Conservation (phyloP, 2,113 vertebrate species). For the Aegypius monachus region DNA sequence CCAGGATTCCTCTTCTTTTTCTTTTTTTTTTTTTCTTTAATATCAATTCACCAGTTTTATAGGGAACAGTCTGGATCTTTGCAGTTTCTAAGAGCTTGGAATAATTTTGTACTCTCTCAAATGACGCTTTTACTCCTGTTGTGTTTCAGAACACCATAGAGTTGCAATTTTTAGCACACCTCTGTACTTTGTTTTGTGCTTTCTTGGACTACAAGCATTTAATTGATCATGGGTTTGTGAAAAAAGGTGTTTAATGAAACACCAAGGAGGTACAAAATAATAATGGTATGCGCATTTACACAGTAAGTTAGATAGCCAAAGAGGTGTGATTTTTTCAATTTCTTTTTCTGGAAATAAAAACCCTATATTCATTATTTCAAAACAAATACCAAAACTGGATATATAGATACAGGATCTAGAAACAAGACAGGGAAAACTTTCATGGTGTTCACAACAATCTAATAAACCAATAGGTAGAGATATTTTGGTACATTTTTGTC, state of each 20-base stretch:
- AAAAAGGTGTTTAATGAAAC: background rate
- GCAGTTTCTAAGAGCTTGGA: background rate
- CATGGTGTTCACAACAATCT: background rate
- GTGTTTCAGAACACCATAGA: background rate
- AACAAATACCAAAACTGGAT: background rate
- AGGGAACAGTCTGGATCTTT: background rate
- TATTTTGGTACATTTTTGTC: background rate
- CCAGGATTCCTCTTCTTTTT: background rate
- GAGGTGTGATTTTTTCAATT: background rate
- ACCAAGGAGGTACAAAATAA: background rate
- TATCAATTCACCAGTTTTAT: background rate
- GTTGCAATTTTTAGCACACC: background rate
- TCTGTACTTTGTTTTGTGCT: background rate
- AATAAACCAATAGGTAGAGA: background rate
- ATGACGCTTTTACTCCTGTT: background rate
- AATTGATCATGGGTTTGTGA: background rate
- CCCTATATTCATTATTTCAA: background rate
- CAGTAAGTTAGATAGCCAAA: background rate
- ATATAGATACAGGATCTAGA: background rate
- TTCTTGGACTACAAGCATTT: background rate
- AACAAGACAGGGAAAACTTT: background rate
- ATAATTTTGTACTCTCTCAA: background rate
- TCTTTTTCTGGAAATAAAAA: background rate
- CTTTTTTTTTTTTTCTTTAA: too few species aligned
- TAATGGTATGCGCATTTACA: background rate